phyloP scores from a whole-genome alignment of 2,888 invertebrate species.

The Temnothorax ravouxi region DNA sequence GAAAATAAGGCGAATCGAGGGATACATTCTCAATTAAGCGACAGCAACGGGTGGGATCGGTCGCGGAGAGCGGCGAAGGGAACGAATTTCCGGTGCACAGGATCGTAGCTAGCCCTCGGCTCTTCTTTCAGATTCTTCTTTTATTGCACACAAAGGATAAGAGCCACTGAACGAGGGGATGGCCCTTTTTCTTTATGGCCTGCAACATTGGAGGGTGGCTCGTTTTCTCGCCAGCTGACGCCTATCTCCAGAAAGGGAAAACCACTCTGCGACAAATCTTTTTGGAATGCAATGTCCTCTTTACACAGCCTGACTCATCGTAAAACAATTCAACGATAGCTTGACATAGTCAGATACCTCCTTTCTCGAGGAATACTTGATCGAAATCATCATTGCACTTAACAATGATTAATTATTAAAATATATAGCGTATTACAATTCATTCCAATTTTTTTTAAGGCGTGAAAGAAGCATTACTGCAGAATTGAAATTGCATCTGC shows the following conservation, averaged over 20 bases:
- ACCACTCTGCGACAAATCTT: constrained; percentile 56
- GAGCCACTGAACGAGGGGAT: constrained; percentile 40
- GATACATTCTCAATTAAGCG: constrained; percentile 56
- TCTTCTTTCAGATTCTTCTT: constrained; percentile 61
- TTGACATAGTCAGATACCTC: background rate
- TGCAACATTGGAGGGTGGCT: constrained; percentile 45
- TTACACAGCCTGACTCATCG: background rate
- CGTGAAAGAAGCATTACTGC: background rate
- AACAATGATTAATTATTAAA: background rate
- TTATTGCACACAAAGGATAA: constrained; percentile 65
- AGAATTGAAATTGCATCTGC: background rate
- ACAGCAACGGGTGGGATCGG: constrained; percentile 39
- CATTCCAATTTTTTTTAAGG: background rate
- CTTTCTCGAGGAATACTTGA: background rate
- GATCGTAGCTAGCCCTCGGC: constrained; percentile 68
- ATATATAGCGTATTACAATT: background rate
- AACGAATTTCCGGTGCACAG: constrained; percentile 73
- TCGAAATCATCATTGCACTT: background rate
- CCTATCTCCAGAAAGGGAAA: constrained; percentile 40
- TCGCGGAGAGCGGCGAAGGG: constrained; percentile 27
- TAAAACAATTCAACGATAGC: background rate
- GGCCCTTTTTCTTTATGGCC: constrained; percentile 40
- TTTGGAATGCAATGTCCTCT: constrained; percentile 56
- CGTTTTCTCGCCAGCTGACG: constrained; percentile 73
- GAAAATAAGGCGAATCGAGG: constrained; percentile 48